A percentile compares a stretch with the other conserved stretches of the same genome.
Conservation (phyloP, 2,797 vertebrate species). For the Centropyge bicolor region DNA sequence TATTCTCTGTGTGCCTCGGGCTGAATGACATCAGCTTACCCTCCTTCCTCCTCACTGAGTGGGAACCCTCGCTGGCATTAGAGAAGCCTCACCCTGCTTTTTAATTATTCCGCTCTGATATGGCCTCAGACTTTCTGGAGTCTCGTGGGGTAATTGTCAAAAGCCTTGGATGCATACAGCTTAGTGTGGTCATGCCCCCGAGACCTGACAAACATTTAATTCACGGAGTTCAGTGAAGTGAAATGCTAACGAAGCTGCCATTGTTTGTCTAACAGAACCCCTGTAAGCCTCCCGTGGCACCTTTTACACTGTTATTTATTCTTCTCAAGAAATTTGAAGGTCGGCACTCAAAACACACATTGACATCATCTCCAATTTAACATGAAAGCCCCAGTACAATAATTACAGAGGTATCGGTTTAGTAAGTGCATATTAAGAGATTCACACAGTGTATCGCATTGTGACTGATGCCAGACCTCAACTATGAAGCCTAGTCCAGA, state of each 20-base stretch:
- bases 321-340: constrained; percentile 65
- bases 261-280: constrained; percentile 69
- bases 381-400: constrained; percentile 65
- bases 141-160: constrained; percentile 85
- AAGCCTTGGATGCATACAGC: constrained; percentile 82
- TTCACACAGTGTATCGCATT: constrained; percentile 40
- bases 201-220: constrained; percentile 75
- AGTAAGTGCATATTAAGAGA: constrained; percentile 63
- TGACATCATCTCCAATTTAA: constrained; percentile 68
- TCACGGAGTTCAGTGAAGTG: constrained; percentile 70
- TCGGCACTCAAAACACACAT: constrained; percentile 48
- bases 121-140: constrained; percentile 87
- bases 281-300: constrained; percentile 57
- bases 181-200: constrained; percentile 74
- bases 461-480: constrained; percentile 57
- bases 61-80: constrained; percentile 66
- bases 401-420: constrained; percentile 69
- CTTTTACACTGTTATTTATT: constrained; percentile 69
- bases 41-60: constrained; percentile 62
- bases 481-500: constrained; percentile 32
- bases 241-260: constrained; percentile 64
- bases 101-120: constrained; percentile 80
- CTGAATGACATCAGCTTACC: constrained; percentile 71
- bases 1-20: constrained; percentile 52
- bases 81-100: constrained; percentile 81